Base-by-base conservation (phyloP, 2,113 vertebrate species). In the Neolamprologus brichardi region DNA sequence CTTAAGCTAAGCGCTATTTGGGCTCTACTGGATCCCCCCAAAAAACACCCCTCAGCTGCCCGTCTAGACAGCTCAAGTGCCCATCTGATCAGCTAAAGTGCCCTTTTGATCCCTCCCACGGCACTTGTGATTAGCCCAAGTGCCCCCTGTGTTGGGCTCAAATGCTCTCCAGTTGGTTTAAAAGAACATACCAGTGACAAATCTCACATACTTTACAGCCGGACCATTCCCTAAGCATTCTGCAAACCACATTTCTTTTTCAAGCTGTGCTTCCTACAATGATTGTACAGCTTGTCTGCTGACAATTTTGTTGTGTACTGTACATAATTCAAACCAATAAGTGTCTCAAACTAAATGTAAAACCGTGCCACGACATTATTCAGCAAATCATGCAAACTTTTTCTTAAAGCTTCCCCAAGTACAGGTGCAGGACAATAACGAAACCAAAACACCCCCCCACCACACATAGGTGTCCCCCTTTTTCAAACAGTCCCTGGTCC, bases 201-300 rank as follows among this genome's bases (percentile, higher is more conserved):
- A 28, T 39, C 58, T 60, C 34, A 37, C n/a, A 15, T 39, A 14
- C 78, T 37, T 77, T 25, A 30, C 25, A 7, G 5, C 39, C 54
- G 0, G 17, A 39, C 34, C 2, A 10, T 79, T 53, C 77, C 0
- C 30, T 0, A 32, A 20, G 11, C 34, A 17, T 23, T 10, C 28
- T 37, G 34, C 51, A 84, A 75, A 84, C 34, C 14, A 30, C 70
- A 41, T 44, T 75, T 49, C 28, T n/a, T 62, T 10, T 75, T 30
- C 10, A 53, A 34, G 37, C 46, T 12, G 7, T 52, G 12, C 20
- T 82, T 52, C 49, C 37, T 1, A 60, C 13, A 75, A 46, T 11
- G 41, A 75, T 11, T 30, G 9, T 8, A 13, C 41, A 77, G 41
- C 25, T 77, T 18, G 0, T 30, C 70, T 11, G 15, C 70, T 12